phyloP scores from a whole-genome alignment of 2,888 invertebrate genomes.

The Ctenicera cuprea region DNA sequence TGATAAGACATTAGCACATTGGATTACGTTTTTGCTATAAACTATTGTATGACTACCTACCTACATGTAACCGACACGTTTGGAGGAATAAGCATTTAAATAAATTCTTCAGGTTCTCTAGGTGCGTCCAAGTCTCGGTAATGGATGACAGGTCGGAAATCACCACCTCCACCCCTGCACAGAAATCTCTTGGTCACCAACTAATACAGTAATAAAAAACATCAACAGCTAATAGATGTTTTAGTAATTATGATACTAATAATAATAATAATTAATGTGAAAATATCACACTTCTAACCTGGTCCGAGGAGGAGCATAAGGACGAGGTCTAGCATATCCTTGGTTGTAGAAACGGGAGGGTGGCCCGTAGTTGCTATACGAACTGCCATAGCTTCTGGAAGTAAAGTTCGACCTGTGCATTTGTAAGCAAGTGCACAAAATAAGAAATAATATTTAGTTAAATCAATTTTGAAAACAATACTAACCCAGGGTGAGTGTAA shows the following conservation, averaged over 20 bases:
- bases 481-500: slow-evolving; percentile 68
- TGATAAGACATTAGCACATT: background rate
- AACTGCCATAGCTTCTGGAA: slow-evolving; percentile 68
- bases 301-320: slow-evolving; percentile 62
- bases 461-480: slow-evolving; percentile 23
- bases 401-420: slow-evolving; percentile 42
- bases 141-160: slow-evolving; percentile 92
- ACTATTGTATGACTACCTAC: no score
- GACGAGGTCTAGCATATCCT: slow-evolving; percentile 62
- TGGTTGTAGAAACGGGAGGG: slow-evolving; percentile 75
- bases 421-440: slow-evolving; percentile 32
- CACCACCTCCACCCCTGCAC: slow-evolving; percentile 82
- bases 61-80: background rate
- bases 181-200: slow-evolving; percentile 63
- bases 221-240: background rate
- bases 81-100: slow-evolving; percentile 72
- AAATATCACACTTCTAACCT: slow-evolving; percentile 58
- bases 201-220: slow-evolving; percentile 69
- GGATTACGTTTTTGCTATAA: background rate
- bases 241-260: background rate
- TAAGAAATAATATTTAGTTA: slow-evolving; percentile 21
- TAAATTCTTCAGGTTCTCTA: slow-evolving; percentile 91
- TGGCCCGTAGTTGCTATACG: slow-evolving; percentile 70
- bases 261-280: no score
- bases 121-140: slow-evolving; percentile 96